Percentiles rank a stretch among this genome's conserved stretches.
Evolutionary conservation across 2,113 vertebrate genomes (phyloP).

Genomic region (Ramphastos sulfuratus): DNA sequence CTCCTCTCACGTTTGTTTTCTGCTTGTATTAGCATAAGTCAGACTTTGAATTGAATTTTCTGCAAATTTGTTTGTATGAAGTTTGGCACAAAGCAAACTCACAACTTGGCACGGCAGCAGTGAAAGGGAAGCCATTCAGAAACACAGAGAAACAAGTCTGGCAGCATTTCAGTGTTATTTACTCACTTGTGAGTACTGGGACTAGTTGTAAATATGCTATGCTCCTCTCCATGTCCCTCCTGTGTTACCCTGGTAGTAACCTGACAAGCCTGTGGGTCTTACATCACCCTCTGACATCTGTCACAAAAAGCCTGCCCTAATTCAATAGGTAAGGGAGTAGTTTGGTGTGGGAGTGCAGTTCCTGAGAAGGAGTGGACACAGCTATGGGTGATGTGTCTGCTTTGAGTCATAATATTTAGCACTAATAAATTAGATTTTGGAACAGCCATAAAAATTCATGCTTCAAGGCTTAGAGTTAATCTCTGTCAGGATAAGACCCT

Average conservation of each 20-base stretch:
- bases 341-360: accelerated
- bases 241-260: not conserved
- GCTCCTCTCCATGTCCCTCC: not conserved
- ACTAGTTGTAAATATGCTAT: not conserved
- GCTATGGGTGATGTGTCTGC: not conserved
- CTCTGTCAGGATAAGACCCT: not conserved
- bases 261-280: not conserved
- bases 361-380: not conserved
- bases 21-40: not conserved
- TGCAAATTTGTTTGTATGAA: conserved; percentile 38
- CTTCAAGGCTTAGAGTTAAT: conserved; percentile 13
- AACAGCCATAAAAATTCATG: not conserved
- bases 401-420: conserved; percentile 2
- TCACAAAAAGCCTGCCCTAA: not conserved
- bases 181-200: not conserved
- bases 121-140: not conserved
- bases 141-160: not conserved
- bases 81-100: not conserved
- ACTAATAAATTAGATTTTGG: conserved; percentile 35
- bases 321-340: not conserved
- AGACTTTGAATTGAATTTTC: conserved; percentile 33
- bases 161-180: not conserved
- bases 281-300: not conserved
- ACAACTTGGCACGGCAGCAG: not conserved
- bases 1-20: not conserved